A percentile compares a stretch with the other conserved stretches of the same genome.
phyloP scores from a whole-genome alignment of 2,113 vertebrate genomes.

The Pelecanoides urinatrix region DNA sequence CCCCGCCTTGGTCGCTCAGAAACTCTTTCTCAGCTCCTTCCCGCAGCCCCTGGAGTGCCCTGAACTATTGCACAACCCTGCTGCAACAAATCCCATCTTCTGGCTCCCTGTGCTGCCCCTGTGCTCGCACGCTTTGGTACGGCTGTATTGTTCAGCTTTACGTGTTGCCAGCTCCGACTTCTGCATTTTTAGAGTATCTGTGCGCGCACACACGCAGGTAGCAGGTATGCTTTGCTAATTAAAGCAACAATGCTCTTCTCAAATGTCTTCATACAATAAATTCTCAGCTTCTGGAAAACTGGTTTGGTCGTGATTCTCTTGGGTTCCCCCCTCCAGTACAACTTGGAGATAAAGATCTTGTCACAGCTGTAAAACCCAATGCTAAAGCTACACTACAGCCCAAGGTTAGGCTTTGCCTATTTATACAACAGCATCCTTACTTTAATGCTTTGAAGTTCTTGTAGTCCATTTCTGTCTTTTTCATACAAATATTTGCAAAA shows the following conservation, averaged over 20 bases:
- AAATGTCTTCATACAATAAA: background rate
- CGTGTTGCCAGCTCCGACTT: background rate
- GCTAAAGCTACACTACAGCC: background rate
- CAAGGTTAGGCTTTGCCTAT: background rate
- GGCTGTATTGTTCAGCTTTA: background rate
- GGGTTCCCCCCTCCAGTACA: background rate
- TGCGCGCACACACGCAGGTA: rapidly evolving
- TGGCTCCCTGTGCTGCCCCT: background rate
- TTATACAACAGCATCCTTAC: background rate
- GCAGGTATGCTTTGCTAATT: background rate
- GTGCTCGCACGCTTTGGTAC: background rate
- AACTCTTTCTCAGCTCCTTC: background rate
- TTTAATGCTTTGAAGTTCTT: background rate
- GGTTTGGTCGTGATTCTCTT: background rate
- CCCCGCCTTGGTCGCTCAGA: background rate
- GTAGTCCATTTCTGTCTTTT: background rate
- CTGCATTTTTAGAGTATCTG: background rate
- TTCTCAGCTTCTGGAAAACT: background rate
- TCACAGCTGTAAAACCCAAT: background rate
- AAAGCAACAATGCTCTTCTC: background rate
- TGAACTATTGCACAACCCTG: background rate
- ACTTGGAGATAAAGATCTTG: background rate
- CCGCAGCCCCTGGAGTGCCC: background rate
- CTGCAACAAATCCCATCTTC: background rate
- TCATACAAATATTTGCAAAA: background rate